phyloP scores from a whole-genome alignment of 2,113 vertebrate species.

The Pangasianodon gigas region DNA sequence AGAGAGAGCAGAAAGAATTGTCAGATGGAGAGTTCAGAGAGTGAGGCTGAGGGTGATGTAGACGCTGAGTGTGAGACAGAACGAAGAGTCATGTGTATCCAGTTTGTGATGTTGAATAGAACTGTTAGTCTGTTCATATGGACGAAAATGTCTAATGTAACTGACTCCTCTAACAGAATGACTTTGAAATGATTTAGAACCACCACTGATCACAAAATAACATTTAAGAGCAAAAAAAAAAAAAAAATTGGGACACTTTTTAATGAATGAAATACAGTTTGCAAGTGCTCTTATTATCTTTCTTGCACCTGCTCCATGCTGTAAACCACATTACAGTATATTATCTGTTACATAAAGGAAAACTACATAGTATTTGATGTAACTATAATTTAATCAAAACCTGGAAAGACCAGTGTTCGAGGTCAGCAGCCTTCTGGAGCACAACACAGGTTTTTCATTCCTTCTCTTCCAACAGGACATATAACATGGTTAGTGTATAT shows the following conservation, averaged over 20 bases:
- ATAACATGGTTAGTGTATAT: background rate
- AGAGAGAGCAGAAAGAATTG: background rate
- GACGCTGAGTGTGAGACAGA: background rate
- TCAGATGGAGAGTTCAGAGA: background rate
- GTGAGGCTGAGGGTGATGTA: background rate
- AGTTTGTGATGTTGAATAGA: background rate
- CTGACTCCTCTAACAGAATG: background rate
- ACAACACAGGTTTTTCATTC: background rate
- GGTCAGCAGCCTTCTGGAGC: background rate
- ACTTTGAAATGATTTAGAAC: background rate
- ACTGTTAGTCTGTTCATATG: background rate
- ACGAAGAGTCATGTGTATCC: background rate
- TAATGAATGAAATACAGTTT: background rate
- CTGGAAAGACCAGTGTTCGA: background rate
- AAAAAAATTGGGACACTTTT: too few species aligned
- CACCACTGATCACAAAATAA: background rate
- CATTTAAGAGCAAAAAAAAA: background rate
- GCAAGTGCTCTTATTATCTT: background rate
- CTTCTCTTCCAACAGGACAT: background rate
- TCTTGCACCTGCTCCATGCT: background rate
- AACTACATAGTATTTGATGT: background rate
- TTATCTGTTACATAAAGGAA: background rate
- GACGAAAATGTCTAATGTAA: background rate
- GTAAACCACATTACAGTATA: background rate
- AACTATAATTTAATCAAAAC: background rate